Evolutionary conservation across 2,888 invertebrate species (phyloP).

Genomic region (Dysmachus trigonus): DNA sequence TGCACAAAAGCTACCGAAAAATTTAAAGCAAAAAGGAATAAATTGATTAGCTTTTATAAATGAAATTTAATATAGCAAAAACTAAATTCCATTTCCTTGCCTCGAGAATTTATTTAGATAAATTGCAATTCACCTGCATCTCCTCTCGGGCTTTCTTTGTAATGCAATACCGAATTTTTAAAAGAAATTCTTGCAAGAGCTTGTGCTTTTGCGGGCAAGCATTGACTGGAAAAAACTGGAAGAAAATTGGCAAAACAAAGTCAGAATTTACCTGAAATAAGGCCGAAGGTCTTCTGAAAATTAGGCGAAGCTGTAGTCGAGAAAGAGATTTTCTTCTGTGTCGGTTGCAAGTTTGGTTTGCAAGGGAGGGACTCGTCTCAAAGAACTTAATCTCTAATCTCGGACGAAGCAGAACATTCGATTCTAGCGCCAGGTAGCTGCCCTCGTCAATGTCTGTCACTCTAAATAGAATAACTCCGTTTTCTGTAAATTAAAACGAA

Average conservation of each 20-base stretch:
- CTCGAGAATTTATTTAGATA: neutral
- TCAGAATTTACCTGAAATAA: constrained; percentile 22
- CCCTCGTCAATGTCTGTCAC: neutral
- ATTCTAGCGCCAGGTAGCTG: constrained; percentile 6
- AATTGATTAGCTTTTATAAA: neutral
- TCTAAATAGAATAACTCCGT: neutral
- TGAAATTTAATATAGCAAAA: neutral
- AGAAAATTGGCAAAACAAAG: neutral
- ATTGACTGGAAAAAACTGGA: neutral
- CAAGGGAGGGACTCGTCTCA: neutral
- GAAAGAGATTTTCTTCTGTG: neutral
- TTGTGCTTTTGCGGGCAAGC: neutral
- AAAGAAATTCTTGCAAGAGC: neutral
- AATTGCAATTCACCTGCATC: neutral
- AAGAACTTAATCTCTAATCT: constrained; percentile 6
- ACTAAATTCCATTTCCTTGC: neutral
- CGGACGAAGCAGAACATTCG: constrained; percentile 7
- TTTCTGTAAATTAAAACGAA: neutral
- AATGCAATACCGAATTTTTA: neutral
- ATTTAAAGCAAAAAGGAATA: neutral
- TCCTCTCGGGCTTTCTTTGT: neutral
- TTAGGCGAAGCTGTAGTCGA: neutral
- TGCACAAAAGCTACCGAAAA: neutral
- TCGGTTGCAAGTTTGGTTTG: neutral
- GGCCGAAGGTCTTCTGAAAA: neutral